These are phyloP conservation scores for Oscarella lobularis DNA, from an alignment of 37 sponge, comb jelly and placozoan genomes.

Conservation along the genomic window DNA sequence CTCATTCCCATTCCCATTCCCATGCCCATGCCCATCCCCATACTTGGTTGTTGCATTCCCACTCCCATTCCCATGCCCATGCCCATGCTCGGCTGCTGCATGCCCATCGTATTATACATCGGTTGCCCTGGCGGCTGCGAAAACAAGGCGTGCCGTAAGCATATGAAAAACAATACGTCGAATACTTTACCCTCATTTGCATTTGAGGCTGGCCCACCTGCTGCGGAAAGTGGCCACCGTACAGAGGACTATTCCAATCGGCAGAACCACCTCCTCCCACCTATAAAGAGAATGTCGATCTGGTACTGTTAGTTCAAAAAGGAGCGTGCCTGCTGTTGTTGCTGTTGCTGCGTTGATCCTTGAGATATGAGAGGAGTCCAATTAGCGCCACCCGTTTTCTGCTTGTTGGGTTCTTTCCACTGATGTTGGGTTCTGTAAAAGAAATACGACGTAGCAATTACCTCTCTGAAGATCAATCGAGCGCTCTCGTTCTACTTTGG, in stretches of 20 bases:
- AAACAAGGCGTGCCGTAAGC: background rate
- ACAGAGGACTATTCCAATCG: background rate
- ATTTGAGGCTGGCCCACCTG: background rate
- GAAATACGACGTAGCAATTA: too few relatives aligned
- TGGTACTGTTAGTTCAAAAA: background rate
- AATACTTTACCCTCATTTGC: background rate
- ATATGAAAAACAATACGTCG: background rate
- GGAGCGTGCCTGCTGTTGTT: background rate
- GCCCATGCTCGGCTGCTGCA: background rate
- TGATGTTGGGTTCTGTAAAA: constrained; percentile 43
- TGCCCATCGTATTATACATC: background rate
- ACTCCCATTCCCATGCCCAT: background rate
- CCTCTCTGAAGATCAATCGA: too few relatives aligned
- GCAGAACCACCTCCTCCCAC: background rate
- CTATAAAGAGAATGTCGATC: background rate
- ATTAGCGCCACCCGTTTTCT: constrained; percentile 46
- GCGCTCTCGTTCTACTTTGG: background rate
- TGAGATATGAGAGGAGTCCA: constrained; percentile 4
- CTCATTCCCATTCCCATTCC: background rate
- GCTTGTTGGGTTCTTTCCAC: constrained; percentile 26
- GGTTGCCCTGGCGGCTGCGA: background rate
- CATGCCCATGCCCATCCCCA: constrained; percentile 4
- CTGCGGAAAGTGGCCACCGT: background rate
- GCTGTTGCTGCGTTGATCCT: background rate
- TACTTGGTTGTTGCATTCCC: background rate